These are phyloP conservation scores for Manduca sexta DNA, from an alignment of 1,140 invertebrate genomes.

Conservation along the genomic window DNA sequence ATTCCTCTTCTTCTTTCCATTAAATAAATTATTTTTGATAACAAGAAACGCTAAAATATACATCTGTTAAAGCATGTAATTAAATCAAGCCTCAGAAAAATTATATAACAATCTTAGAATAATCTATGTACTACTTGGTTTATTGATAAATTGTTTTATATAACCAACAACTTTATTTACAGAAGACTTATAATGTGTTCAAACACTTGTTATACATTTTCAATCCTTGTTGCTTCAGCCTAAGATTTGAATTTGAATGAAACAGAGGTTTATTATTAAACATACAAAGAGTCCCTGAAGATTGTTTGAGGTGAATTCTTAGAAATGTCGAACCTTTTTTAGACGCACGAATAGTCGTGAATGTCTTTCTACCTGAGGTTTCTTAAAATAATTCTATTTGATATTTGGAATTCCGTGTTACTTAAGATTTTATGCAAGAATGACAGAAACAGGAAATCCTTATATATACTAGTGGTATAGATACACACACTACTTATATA, in stretches of 20 bases:
- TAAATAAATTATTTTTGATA: too few relatives aligned
- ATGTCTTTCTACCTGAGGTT: conserved; percentile 32
- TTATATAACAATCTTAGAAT: too few relatives aligned
- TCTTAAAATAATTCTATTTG: conserved; percentile 6
- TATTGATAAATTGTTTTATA: too few relatives aligned
- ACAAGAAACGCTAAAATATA: too few relatives aligned
- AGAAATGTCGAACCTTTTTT: conserved; percentile 30
- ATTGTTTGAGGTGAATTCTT: conserved; percentile 27
- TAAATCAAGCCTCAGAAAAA: too few relatives aligned
- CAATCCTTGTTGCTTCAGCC: neutral
- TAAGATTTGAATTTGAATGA: neutral
- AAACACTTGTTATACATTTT: neutral
- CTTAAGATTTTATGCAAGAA: conserved; percentile 1
- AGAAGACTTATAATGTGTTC: too few relatives aligned
- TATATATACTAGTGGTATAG: too few relatives aligned
- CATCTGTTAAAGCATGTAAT: too few relatives aligned
- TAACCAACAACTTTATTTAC: too few relatives aligned
- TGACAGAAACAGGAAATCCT: neutral
- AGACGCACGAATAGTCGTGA: conserved; percentile 22
- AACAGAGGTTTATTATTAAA: neutral
- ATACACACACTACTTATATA: too few relatives aligned
- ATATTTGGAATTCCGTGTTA: neutral
- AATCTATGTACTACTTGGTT: too few relatives aligned
- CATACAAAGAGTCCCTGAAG: neutral
- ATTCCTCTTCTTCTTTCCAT: too few relatives aligned